A percentile compares a stretch with the other conserved stretches of the same genome.
phyloP scores from a whole-genome alignment of 2,113 vertebrate species.

The Erythrolamprus reginae region DNA sequence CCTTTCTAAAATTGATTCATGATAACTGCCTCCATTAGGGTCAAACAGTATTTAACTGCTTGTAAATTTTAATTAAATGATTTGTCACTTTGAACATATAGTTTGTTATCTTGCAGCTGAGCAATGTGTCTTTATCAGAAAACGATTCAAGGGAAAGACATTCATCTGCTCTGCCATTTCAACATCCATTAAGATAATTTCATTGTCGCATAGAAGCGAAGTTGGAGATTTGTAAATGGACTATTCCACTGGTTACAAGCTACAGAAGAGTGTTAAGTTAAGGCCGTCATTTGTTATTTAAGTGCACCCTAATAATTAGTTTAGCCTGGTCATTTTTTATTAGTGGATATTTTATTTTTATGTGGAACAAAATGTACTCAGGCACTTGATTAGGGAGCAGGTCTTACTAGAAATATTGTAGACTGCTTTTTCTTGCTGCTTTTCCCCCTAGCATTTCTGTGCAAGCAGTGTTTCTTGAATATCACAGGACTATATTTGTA shows the following conservation, averaged over 20 bases:
- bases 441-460: neutral
- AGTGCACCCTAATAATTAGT: constrained; percentile 62
- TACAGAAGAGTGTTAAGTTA: constrained; percentile 30
- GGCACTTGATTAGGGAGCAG: neutral
- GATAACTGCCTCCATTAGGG: constrained; percentile 56
- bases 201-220: constrained; percentile 42
- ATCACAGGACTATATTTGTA: neutral
- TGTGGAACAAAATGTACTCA: neutral
- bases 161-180: constrained; percentile 53
- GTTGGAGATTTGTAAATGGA: constrained; percentile 41
- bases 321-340: constrained; percentile 53
- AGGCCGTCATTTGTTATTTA: constrained; percentile 45
- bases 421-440: neutral
- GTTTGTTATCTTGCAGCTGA: constrained; percentile 62
- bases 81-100: constrained; percentile 68
- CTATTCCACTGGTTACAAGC: constrained; percentile 27
- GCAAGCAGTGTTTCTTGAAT: neutral
- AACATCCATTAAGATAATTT: constrained; percentile 58
- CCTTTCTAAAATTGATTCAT: constrained; percentile 56
- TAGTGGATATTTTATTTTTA: constrained; percentile 38
- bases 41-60: constrained; percentile 66
- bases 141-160: constrained; percentile 58
- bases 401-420: neutral
- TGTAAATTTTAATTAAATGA: constrained; percentile 68
- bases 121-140: constrained; percentile 62